Base-by-base conservation (phyloP, 2,797 vertebrate species). In the Girardinus metallicus region DNA sequence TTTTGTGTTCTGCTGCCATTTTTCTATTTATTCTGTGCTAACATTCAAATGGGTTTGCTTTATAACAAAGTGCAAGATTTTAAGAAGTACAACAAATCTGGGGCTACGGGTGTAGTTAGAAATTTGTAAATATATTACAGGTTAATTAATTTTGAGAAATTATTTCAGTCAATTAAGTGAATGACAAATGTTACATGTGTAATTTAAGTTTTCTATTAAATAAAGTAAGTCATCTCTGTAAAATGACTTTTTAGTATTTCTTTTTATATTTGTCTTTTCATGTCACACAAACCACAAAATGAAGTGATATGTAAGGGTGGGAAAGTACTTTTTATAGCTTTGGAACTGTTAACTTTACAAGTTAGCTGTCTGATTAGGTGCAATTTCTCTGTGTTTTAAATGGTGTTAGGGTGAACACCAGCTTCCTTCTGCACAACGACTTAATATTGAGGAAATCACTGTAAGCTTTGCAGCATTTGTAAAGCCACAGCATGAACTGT, bases 401-500 rank as follows among this genome's bases (percentile, higher is more conserved):
- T 43, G 76, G 83, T 80, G 21, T 44, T 77, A 75, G 55, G 79
- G 60, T 80, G 83, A 87, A 72, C 39, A 74, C 89, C 84, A 91
- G 89, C 83, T 78, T 79, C 76, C 72, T 79, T 90, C 79, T 80
- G 71, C 80, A 85, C 88, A 89, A 87, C 87, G 88, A 86, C 73
- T 76, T 83, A 79, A 87, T 90, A 89, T 91, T 88, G 90, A 82
- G 79, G 39, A 84, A 91, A 90, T 91, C 82, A 83, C 87, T 90
- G 83, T 84, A 85, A 89, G 82, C 85, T 66, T 41, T 81, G 57
- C 81, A 82, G 80, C 86, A 94, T 95, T 94, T 86, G 93, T 93
- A 95, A 93, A 94, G 91, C 89, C 91, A 85, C 86, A 91, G 83
- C 51, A 88, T 85, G 86, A 92, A 94, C 91, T 92, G 78, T 94